A percentile compares a stretch with the other conserved stretches of the same genome.
Conservation (phyloP, 2,797 vertebrate genomes). For the Psittacula echo region DNA sequence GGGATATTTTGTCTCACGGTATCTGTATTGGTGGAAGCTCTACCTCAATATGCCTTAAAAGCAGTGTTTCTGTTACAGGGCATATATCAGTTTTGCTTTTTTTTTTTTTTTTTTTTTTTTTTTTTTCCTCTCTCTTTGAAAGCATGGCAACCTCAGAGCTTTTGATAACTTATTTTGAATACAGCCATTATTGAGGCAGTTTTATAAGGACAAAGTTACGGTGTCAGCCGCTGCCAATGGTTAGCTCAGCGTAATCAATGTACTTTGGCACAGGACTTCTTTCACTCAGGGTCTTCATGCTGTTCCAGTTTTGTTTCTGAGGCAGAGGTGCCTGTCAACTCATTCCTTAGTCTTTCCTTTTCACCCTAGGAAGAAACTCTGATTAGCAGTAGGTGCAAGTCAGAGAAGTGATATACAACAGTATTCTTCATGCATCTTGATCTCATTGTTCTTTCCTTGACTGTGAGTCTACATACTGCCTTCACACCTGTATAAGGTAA, state of each 20-base stretch:
- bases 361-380: background rate
- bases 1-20: background rate
- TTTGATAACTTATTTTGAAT: background rate
- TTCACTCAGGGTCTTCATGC: background rate
- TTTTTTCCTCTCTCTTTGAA: background rate
- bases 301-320: background rate
- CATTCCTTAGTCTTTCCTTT: background rate
- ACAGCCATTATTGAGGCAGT: background rate
- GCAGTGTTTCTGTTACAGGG: background rate
- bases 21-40: background rate
- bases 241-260: background rate
- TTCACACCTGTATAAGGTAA: background rate
- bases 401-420: background rate
- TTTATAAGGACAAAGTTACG: background rate
- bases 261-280: background rate
- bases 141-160: background rate
- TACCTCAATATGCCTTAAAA: background rate
- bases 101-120: background rate
- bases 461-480: background rate
- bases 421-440: background rate
- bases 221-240: background rate
- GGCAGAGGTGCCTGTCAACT: background rate
- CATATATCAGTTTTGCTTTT: fast-evolving
- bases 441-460: background rate
- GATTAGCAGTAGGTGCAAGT: background rate